phyloP scores from a whole-genome alignment of 1,140 invertebrate species.

The Anthonomus grandis region DNA sequence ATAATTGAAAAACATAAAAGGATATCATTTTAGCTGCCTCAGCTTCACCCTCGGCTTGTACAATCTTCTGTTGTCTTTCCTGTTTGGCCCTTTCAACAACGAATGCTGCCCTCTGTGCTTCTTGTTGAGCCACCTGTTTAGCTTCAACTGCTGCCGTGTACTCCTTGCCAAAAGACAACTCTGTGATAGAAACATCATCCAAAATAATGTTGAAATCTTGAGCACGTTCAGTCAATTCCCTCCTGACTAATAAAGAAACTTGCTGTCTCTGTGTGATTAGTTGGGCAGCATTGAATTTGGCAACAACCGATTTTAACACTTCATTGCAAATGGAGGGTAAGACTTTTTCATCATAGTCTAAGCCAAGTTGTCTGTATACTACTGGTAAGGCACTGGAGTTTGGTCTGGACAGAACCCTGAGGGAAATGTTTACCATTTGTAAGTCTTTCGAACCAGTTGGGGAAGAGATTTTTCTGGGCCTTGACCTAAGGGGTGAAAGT shows the following conservation, averaged over 20 bases:
- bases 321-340: conserved; percentile 99
- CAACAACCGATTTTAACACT: conserved; percentile 98
- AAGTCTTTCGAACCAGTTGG: conserved; percentile 98
- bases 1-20: conserved; percentile 55
- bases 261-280: conserved; percentile 98
- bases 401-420: conserved; percentile 92
- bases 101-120: conserved; percentile 97
- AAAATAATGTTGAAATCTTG: conserved; percentile 98
- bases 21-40: conserved; percentile 96
- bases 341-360: conserved; percentile 88
- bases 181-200: conserved; percentile 99
- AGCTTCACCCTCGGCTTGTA: conserved; percentile 99
- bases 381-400: conserved; percentile 74
- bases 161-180: conserved; percentile 97
- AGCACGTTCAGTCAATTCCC: conserved; percentile 94
- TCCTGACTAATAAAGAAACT: conserved; percentile 87
- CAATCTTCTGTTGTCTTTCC: conserved; percentile 98
- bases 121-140: conserved; percentile 99
- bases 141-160: conserved; percentile 99
- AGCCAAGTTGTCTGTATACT: conserved; percentile 87
- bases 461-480: conserved; percentile 94
- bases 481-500: conserved; percentile 55
- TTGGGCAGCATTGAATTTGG: conserved; percentile 99
- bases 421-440: conserved; percentile 99
- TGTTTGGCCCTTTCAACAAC: conserved; percentile 97